Conservation (phyloP, 2,113 vertebrate genomes). For the Apteryx mantelli region DNA sequence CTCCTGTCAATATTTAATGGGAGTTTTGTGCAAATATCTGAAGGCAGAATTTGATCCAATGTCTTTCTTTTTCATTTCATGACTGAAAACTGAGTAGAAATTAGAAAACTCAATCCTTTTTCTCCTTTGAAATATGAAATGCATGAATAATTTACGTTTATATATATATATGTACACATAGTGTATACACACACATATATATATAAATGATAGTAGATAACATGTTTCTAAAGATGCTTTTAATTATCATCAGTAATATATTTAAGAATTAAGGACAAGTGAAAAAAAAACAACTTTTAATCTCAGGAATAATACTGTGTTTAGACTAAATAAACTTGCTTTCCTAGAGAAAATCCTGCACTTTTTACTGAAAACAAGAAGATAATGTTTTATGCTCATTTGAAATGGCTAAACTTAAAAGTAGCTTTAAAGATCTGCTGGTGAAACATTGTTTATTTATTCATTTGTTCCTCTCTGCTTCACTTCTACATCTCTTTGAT, state of each 20-base stretch:
- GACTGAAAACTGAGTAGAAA: constrained; percentile 63
- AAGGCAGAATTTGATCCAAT: constrained; percentile 17
- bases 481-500: constrained; percentile 32
- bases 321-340: background rate
- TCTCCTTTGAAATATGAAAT: constrained; percentile 38
- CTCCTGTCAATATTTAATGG: background rate
- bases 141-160: constrained; percentile 37
- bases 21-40: constrained; percentile 15
- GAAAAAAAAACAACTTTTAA: background rate
- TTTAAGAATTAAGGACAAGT: background rate
- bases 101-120: constrained; percentile 14
- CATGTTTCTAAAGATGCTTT: constrained; percentile 42
- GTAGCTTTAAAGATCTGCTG: background rate
- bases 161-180: constrained; percentile 7
- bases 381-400: background rate
- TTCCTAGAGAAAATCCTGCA: background rate
- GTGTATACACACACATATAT: background rate
- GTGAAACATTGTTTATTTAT: constrained; percentile 32
- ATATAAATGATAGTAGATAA: background rate
- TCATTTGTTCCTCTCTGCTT: constrained; percentile 13
- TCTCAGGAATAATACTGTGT: background rate
- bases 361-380: background rate
- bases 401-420: constrained; percentile 10
- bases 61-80: constrained; percentile 64
- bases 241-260: background rate